Evolutionary conservation across 2,113 vertebrate genomes (phyloP).

Genomic region (Chroicocephalus ridibundus): DNA sequence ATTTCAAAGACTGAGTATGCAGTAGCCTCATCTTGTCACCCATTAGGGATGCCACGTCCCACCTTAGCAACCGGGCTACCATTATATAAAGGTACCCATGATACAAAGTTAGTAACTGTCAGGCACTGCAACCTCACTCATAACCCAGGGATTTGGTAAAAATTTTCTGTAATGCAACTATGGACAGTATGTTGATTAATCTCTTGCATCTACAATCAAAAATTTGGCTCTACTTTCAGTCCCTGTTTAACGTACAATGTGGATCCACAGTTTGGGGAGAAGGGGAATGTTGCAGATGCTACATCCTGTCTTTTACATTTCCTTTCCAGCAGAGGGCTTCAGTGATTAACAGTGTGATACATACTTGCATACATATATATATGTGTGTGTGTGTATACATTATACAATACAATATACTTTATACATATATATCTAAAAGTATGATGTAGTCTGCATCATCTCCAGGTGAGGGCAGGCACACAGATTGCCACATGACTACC

Average conservation of each 20-base stretch:
- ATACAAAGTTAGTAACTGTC: not conserved
- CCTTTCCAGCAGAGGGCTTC: conserved; percentile 7
- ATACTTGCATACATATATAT: fast-evolving
- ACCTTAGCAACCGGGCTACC: not conserved
- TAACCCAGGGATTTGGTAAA: not conserved
- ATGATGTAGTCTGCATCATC: not conserved
- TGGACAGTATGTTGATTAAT: not conserved
- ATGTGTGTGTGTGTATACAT: too few relatives aligned
- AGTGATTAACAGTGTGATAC: not conserved
- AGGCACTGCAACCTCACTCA: not conserved
- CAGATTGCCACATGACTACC: not conserved
- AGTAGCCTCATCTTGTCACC: not conserved
- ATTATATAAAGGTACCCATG: not conserved
- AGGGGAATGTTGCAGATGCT: not conserved
- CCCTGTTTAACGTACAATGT: not conserved
- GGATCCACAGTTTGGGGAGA: not conserved
- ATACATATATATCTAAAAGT: too few relatives aligned
- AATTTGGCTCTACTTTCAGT: not conserved
- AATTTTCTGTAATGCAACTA: not conserved
- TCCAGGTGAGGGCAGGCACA: not conserved
- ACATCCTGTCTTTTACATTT: not conserved
- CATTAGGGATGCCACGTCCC: not conserved
- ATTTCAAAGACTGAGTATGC: not conserved
- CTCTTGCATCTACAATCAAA: not conserved
- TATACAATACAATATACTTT: too few relatives aligned